A percentile compares a stretch with the other conserved stretches of the same genome.
These are phyloP conservation scores for Clamator glandarius DNA, from an alignment of 2,797 vertebrate genomes.

Conservation along the genomic window DNA sequence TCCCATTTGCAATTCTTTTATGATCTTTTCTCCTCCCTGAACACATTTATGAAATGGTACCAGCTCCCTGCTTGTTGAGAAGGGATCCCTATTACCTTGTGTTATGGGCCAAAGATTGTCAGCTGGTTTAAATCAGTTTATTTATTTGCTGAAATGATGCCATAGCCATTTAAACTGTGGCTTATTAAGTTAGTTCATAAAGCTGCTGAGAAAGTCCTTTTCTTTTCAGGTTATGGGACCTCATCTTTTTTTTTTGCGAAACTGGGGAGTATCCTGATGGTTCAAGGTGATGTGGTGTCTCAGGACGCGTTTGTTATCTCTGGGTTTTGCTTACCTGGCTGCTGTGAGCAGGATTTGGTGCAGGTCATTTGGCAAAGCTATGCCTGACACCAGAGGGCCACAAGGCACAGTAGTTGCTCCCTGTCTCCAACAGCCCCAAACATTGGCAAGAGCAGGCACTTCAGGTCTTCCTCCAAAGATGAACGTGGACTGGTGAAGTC, in stretches of 20 bases:
- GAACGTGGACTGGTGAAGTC: accelerated
- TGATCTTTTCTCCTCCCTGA: constrained; percentile 21
- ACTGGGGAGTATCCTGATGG: accelerated
- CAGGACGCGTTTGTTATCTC: neutral
- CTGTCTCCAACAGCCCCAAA: neutral
- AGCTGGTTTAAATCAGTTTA: constrained; percentile 54
- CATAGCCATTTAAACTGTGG: neutral
- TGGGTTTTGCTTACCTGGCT: neutral
- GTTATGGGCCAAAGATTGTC: neutral
- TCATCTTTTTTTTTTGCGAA: neutral
- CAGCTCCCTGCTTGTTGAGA: neutral
- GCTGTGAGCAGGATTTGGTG: neutral
- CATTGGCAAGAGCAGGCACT: accelerated
- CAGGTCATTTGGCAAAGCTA: neutral
- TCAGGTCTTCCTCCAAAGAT: neutral
- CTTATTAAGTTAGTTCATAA: constrained; percentile 53
- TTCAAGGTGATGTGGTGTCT: neutral
- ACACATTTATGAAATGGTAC: constrained; percentile 1
- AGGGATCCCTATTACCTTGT: neutral
- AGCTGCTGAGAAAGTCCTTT: constrained; percentile 22
- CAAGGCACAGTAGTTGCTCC: neutral
- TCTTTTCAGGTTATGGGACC: neutral
- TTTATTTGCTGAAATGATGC: constrained; percentile 22
- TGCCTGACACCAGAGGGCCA: neutral
- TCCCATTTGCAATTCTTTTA: constrained; percentile 37